These are phyloP conservation scores for Gasteruption jaculator DNA, from an alignment of 2,888 invertebrate species.

Conservation along the genomic window DNA sequence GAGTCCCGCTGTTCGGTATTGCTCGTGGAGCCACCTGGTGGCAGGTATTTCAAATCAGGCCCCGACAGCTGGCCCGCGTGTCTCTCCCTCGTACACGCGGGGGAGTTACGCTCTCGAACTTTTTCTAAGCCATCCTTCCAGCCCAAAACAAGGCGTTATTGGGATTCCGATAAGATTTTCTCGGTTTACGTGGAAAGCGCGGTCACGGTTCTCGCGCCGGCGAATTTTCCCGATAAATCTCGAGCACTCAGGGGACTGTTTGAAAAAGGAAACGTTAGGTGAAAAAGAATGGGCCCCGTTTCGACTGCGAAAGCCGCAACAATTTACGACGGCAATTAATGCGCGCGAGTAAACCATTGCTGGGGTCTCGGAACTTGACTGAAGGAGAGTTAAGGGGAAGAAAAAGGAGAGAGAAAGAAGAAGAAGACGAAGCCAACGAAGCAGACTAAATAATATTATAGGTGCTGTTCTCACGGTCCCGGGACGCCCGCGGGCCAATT, in stretches of 20 bases:
- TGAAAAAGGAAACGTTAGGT: no score
- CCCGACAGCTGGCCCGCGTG: not conserved
- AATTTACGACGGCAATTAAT: slow-evolving; percentile 53
- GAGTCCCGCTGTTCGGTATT: slow-evolving; percentile 59
- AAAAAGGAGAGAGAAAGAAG: slow-evolving; percentile 14
- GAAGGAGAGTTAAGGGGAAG: no score
- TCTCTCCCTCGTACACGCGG: no score
- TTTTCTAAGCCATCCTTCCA: not conserved
- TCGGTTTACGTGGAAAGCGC: no score
- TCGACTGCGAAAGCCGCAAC: slow-evolving; percentile 42
- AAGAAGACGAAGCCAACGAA: slow-evolving; percentile 29
- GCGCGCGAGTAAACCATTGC: slow-evolving; percentile 48
- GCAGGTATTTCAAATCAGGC: slow-evolving; percentile 32
- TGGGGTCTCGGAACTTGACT: no score
- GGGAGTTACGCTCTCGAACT: not conserved
- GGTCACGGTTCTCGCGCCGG: no score
- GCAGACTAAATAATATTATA: slow-evolving; percentile 53
- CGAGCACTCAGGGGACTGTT: no score
- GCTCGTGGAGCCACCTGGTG: slow-evolving; percentile 63
- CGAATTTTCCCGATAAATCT: no score
- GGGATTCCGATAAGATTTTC: no score
- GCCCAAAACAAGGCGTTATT: no score
- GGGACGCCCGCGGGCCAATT: slow-evolving; percentile 52
- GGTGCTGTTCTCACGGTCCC: slow-evolving; percentile 53
- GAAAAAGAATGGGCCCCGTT: no score